Conservation (phyloP, 2,797 vertebrate genomes). For the Phoebastria nigripes region DNA sequence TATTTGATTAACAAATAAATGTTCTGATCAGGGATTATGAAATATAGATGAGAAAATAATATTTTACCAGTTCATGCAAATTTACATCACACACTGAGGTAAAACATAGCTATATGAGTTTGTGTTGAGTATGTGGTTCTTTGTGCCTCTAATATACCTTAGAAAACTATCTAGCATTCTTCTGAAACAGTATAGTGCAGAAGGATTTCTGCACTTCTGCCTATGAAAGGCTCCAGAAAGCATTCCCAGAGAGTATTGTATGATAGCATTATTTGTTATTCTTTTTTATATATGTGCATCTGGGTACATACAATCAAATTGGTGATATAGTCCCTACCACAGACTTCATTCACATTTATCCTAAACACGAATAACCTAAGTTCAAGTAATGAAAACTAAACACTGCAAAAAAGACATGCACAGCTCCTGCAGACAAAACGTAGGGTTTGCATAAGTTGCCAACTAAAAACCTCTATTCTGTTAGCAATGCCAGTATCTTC, state of each 20-base stretch:
- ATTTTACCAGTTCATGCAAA: background rate
- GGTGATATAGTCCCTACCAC: background rate
- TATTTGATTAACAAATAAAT: background rate
- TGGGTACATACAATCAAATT: background rate
- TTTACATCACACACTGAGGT: background rate
- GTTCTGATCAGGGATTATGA: background rate
- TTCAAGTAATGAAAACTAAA: slow-evolving; percentile 58
- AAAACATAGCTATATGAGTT: background rate
- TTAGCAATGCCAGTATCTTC: slow-evolving; percentile 64
- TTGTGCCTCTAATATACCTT: background rate
- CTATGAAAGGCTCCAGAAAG: background rate
- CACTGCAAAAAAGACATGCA: background rate
- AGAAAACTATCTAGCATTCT: background rate
- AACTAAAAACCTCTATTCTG: slow-evolving; percentile 66
- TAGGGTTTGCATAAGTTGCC: slow-evolving; percentile 62
- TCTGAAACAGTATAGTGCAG: background rate
- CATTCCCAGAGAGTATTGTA: background rate
- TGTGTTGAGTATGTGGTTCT: background rate
- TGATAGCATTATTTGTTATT: background rate
- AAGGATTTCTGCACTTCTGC: background rate
- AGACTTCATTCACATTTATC: background rate
- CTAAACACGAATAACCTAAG: slow-evolving; percentile 32
- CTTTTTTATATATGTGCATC: background rate
- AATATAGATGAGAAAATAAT: background rate
- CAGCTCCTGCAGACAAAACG: slow-evolving; percentile 30